Base-by-base conservation (phyloP, 2,888 invertebrate species). In the Dolichomitus sp. region DNA sequence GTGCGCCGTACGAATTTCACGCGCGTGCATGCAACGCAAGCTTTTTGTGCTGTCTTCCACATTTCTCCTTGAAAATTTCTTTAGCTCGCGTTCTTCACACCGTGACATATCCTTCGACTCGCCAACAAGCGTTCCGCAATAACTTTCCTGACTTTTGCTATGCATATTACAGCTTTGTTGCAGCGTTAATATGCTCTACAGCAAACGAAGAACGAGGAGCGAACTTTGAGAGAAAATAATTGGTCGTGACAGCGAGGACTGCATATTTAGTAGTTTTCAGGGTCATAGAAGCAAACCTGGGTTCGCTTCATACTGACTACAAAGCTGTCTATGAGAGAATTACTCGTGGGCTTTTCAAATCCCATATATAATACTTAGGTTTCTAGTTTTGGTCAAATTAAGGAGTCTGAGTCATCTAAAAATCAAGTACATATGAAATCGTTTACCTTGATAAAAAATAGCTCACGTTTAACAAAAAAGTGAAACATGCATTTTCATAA, bases 61-160 rank as follows among this genome's bases (percentile, higher is more conserved):
- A 59, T 73, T 77, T 27, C 66, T 73, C 40, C 68, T 33, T 61
- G 57, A 61, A 63, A 77, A 50, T 69, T 48, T 68, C 54, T 73
- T 63, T 11, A 48, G 40, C 40, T 19, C 40, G 17, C 30, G 12
- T 63, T 42, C 12, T 40, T 37, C 37, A 17, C 14, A 59, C n/a
- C 7, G 59, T 37, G 3, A 7, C 59, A 7, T 33, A 14, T 59
- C 61, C 11, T 33, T 59, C 37, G 19, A 11, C 37, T 23, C 42
- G 9, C n/a, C 4, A 42, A 42, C 11, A 6, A 19, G 19, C 57
- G 33, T 27, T 30, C n/a, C 57, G 33, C n/a, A n/a, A 57, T 33
- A 30, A 33, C n/a, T 57, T 11, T n/a, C 5, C 33, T 14, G 30
- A 57, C 30, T n/a, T 33, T 57, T 57, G 23, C 23, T 9, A 52